These are phyloP conservation scores for Pygmarrhopalites habei DNA, from an alignment of 1,140 invertebrate species.

Conservation along the genomic window DNA sequence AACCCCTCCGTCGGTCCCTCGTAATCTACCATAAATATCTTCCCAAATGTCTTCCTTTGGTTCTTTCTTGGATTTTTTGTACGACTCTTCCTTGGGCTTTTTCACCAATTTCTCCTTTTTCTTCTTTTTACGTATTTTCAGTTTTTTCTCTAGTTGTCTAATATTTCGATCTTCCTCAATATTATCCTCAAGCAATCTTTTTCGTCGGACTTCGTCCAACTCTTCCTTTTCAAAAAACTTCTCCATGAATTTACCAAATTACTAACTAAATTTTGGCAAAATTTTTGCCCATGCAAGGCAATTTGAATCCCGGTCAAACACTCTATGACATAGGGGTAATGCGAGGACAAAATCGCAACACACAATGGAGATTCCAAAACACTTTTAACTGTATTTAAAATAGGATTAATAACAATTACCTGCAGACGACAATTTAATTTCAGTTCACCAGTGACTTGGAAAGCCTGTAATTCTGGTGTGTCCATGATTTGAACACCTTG, in stretches of 20 bases:
- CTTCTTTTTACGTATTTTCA: slow-evolving; percentile 65
- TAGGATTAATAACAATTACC: no score
- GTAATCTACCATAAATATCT: slow-evolving; percentile 86
- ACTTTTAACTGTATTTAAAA: no score
- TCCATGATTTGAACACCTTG: no score
- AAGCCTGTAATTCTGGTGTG: no score
- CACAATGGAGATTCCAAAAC: no score
- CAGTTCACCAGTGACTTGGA: no score
- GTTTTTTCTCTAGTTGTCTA: slow-evolving; percentile 69
- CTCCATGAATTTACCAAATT: neutral
- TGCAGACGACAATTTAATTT: no score
- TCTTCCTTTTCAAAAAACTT: slow-evolving; percentile 39
- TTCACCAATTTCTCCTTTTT: neutral
- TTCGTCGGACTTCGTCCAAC: slow-evolving; percentile 53
- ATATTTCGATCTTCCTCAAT: slow-evolving; percentile 71
- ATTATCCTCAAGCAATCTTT: slow-evolving; percentile 61
- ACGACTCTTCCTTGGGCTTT: slow-evolving; percentile 17
- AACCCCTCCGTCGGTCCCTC: slow-evolving; percentile 70
- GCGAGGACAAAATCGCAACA: no score
- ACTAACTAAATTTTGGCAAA: no score
- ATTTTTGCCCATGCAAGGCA: no score
- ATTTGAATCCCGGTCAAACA: no score
- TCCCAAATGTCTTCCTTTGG: slow-evolving; percentile 56
- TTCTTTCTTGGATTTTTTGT: slow-evolving; percentile 31
- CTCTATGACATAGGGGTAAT: no score